Evolutionary conservation across 2,797 vertebrate genomes (phyloP).

Genomic region (Gymnothorax javanicus): DNA sequence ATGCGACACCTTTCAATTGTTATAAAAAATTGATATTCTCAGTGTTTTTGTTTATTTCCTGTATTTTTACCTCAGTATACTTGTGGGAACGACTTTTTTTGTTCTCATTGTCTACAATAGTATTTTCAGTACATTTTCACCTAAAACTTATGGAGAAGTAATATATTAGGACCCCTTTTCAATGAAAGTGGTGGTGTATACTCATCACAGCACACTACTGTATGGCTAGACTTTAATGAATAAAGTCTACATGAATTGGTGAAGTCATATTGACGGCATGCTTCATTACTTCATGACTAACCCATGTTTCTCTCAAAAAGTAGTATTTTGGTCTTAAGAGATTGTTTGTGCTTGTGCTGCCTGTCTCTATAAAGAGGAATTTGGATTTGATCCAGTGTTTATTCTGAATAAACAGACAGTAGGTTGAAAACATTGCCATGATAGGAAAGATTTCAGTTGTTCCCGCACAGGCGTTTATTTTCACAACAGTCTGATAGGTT

Average conservation of each 20-base stretch:
- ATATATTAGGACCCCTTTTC: no score
- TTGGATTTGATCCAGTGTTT: not conserved
- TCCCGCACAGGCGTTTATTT: not conserved
- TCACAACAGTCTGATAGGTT: not conserved
- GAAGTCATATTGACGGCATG: not conserved
- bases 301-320: not conserved
- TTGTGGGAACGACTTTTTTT: no score
- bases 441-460: slow-evolving; percentile 8
- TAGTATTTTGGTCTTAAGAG: not conserved
- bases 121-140: no score
- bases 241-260: not conserved
- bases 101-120: no score
- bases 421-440: not conserved
- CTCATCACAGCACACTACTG: no score
- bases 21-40: no score
- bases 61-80: no score
- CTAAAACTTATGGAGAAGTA: no score
- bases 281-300: not conserved
- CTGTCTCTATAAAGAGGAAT: no score
- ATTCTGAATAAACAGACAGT: not conserved
- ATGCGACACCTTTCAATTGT: no score
- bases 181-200: no score
- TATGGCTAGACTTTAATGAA: not conserved
- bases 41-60: no score
- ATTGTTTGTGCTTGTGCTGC: not conserved